phyloP scores from a whole-genome alignment of 2,797 vertebrate genomes.

The Pangasius djambal region DNA sequence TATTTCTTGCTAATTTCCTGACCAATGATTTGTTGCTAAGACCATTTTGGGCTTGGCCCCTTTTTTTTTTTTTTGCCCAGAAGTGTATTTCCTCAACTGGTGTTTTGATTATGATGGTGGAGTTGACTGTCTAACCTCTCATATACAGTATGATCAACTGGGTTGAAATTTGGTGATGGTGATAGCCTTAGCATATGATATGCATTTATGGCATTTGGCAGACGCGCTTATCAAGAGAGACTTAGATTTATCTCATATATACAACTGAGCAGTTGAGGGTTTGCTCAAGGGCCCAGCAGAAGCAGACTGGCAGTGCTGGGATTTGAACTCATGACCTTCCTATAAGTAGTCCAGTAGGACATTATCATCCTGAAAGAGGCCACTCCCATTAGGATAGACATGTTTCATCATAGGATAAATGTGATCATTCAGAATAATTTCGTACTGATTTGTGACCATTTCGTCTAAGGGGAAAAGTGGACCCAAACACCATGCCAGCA shows the following conservation, averaged over 20 bases:
- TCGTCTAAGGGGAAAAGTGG: background rate
- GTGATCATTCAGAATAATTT: background rate
- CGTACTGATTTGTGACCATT: background rate
- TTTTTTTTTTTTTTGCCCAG: no score
- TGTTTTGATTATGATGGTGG: background rate
- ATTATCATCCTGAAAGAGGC: background rate
- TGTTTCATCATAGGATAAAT: background rate
- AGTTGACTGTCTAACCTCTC: background rate
- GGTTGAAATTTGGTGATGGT: background rate
- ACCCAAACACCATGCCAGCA: background rate
- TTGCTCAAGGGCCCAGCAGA: no score
- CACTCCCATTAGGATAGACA: background rate
- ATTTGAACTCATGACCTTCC: no score
- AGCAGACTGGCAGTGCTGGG: no score
- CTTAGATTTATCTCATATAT: no score
- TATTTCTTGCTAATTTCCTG: no score
- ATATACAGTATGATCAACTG: no score
- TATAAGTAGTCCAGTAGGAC: background rate
- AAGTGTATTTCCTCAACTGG: background rate
- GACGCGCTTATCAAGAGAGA: no score
- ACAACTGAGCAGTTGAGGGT: no score
- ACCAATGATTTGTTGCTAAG: no score
- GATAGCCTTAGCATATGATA: background rate
- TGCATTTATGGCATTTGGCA: no score
- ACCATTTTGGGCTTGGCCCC: no score